Conservation (phyloP, 2,797 vertebrate genomes). For the Lacerta bilineata region DNA sequence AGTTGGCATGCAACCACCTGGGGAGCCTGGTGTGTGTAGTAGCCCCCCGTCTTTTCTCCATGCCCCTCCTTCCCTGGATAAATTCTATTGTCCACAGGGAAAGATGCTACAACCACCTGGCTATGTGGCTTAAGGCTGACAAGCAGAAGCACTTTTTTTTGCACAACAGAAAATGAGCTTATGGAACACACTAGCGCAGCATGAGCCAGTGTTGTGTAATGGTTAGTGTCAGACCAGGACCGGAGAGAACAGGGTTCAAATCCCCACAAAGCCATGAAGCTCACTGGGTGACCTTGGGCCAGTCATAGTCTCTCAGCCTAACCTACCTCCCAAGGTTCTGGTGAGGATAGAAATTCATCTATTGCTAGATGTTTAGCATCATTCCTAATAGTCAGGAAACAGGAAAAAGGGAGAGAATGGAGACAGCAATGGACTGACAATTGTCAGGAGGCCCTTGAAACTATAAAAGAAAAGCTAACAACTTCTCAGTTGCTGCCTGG, state of each 20-base stretch:
- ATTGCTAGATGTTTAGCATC: too few species aligned
- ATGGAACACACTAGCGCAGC: not conserved
- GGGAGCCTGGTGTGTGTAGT: not conserved
- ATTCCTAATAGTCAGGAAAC: too few species aligned
- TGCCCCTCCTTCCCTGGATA: not conserved
- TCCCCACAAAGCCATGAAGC: too few species aligned
- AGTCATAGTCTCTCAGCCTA: too few species aligned
- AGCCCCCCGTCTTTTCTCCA: not conserved
- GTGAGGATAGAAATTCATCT: too few species aligned
- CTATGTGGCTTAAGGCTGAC: not conserved
- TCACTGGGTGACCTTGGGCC: too few species aligned
- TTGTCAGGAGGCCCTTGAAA: not conserved
- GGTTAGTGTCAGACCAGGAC: too few species aligned
- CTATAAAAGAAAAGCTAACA: not conserved
- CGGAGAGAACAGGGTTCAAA: too few species aligned
- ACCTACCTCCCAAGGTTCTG: too few species aligned
- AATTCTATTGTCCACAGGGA: not conserved
- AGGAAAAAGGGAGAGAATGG: too few species aligned
- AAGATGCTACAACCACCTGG: not conserved
- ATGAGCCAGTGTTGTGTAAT: too few species aligned
- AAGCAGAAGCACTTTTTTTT: not conserved
- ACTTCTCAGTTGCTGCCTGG: not conserved
- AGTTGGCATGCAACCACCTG: not conserved
- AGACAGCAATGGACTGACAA: too few species aligned
- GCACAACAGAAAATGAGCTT: not conserved